These are phyloP conservation scores for Calidris pugnax DNA, from an alignment of 2,113 vertebrate genomes.

Conservation along the genomic window DNA sequence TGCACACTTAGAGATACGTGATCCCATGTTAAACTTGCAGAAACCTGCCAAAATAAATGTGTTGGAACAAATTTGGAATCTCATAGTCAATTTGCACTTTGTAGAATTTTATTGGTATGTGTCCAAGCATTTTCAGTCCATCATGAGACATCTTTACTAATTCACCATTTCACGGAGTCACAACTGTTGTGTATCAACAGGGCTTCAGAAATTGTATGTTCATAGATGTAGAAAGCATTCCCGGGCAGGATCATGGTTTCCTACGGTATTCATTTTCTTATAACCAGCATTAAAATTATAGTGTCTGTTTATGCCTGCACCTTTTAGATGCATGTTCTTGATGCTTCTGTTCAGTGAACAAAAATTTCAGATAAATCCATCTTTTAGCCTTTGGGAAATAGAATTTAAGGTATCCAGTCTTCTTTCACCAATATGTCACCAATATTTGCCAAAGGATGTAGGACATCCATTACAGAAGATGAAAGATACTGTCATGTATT, in stretches of 20 bases:
- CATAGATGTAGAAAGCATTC: neutral
- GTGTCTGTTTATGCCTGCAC: neutral
- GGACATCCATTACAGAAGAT: neutral
- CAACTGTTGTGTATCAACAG: neutral
- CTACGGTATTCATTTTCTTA: neutral
- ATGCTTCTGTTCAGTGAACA: neutral
- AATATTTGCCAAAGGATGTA: neutral
- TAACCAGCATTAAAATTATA: neutral
- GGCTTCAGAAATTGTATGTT: neutral
- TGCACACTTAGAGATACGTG: neutral
- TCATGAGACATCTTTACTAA: neutral
- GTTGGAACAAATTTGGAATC: neutral
- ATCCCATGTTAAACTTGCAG: neutral
- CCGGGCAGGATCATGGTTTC: neutral
- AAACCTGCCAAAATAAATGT: neutral
- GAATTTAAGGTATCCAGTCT: neutral
- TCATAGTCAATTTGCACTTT: neutral
- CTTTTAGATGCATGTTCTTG: neutral
- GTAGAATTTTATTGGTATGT: neutral
- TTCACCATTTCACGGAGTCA: neutral
- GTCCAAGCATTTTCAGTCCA: neutral
- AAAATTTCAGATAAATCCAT: neutral
- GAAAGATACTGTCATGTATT: neutral
- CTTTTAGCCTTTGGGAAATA: neutral
- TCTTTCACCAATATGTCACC: neutral